phyloP scores from a whole-genome alignment of 2,797 vertebrate genomes.

The Paramormyrops hopkinsi region DNA sequence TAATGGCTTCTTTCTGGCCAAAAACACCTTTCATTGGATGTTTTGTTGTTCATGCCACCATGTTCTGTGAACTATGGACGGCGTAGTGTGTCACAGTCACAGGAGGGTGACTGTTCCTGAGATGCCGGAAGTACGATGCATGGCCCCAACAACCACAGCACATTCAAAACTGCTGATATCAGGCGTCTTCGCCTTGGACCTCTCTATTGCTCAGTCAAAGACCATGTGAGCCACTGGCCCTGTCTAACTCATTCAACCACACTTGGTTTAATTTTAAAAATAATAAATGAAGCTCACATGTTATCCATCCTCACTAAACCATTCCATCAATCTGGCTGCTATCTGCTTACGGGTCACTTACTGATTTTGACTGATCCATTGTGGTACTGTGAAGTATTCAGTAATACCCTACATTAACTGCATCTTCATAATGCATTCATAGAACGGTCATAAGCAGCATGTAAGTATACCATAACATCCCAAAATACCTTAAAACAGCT shows the following conservation, averaged over 20 bases:
- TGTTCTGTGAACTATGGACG: background rate
- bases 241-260: background rate
- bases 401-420: background rate
- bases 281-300: background rate
- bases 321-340: background rate
- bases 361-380: background rate
- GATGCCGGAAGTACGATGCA: background rate
- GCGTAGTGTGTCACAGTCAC: background rate
- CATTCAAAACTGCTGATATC: background rate
- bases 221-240: background rate
- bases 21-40: background rate
- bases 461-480: background rate
- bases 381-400: background rate
- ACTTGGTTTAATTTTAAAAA: background rate
- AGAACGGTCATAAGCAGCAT: background rate
- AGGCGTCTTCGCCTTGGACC: background rate
- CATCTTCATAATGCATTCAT: background rate
- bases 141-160: background rate
- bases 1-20: background rate
- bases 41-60: background rate
- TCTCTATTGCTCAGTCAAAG: background rate
- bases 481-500: background rate
- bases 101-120: background rate
- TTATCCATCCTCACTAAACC: background rate
- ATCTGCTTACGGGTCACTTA: background rate